phyloP scores from a whole-genome alignment of 64 coral and sea anemone genomes.

The Pocillopora damicornis region DNA sequence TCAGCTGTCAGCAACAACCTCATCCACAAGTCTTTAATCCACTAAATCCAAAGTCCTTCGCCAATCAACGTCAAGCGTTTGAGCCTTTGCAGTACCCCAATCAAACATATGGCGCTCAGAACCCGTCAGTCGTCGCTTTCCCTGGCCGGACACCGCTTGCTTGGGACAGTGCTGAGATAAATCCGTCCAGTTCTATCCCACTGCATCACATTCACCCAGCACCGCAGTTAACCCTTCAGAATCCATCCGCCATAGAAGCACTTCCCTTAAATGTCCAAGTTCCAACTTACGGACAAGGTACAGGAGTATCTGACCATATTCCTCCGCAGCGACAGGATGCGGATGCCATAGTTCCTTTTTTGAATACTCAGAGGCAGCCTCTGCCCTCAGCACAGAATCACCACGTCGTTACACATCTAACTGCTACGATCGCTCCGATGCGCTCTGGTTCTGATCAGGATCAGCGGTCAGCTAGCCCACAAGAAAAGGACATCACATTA shows the following conservation, averaged over 20 bases:
- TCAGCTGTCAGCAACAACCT: neutral
- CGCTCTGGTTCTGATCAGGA: neutral
- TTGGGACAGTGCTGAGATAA: slow-evolving; percentile 5
- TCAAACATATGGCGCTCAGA: neutral
- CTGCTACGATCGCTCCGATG: slow-evolving; percentile 35
- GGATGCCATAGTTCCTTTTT: slow-evolving; percentile 3
- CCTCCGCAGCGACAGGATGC: neutral
- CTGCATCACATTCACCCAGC: slow-evolving; percentile 8
- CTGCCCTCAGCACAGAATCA: neutral
- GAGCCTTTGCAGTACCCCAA: neutral
- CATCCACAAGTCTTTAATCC: neutral
- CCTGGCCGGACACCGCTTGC: neutral
- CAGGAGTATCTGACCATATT: neutral
- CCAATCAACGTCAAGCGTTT: neutral
- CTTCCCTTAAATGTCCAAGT: neutral
- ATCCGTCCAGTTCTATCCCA: neutral
- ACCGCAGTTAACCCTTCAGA: neutral
- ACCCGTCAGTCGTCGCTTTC: neutral
- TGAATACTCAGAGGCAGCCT: neutral
- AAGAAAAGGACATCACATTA: neutral
- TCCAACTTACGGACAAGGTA: neutral
- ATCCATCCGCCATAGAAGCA: neutral
- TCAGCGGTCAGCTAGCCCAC: neutral
- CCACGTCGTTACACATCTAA: neutral
- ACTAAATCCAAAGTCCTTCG: neutral